These are phyloP conservation scores for crab-eating macaque (Macaca fascicularis) DNA, from an alignment of 2,113 vertebrate species.

Conservation along the genomic window DNA sequence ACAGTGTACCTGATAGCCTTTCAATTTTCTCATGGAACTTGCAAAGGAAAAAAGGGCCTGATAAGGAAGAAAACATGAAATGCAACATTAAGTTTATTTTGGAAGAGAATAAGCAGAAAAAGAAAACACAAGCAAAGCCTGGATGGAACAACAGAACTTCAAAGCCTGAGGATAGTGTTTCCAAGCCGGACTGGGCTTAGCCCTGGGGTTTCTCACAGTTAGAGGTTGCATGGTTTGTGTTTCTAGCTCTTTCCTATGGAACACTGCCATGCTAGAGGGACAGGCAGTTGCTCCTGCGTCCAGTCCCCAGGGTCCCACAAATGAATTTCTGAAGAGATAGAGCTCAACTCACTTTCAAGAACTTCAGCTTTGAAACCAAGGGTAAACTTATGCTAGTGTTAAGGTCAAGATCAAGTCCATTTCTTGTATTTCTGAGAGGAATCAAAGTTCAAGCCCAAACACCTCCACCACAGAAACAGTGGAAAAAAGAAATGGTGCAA, in stretches of 20 bases:
- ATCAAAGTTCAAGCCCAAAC: not conserved
- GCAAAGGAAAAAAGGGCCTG: not conserved
- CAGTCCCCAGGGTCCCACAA: not conserved
- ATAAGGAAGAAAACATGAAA: not conserved
- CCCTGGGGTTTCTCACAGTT: not conserved
- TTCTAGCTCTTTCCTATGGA: not conserved
- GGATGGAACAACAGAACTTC: not conserved
- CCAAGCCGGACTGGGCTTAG: not conserved
- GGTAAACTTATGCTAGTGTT: not conserved
- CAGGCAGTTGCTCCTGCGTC: not conserved
- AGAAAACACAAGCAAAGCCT: not conserved
- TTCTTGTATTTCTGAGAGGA: not conserved
- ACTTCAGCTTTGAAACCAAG: conserved; percentile 30
- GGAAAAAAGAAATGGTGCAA: not conserved
- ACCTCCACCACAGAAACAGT: not conserved
- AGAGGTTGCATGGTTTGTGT: not conserved
- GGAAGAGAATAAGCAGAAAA: not conserved
- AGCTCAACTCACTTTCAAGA: conserved; percentile 17
- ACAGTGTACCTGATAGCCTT: not conserved
- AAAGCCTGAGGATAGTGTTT: not conserved
- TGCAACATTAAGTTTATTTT: not conserved
- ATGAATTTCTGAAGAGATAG: not conserved
- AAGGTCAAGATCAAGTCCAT: not conserved
- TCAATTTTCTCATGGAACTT: not conserved
- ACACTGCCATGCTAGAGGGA: not conserved